Evolutionary conservation across 2,113 vertebrate species (phyloP).

Genomic region (Tragelaphus buxtoni): DNA sequence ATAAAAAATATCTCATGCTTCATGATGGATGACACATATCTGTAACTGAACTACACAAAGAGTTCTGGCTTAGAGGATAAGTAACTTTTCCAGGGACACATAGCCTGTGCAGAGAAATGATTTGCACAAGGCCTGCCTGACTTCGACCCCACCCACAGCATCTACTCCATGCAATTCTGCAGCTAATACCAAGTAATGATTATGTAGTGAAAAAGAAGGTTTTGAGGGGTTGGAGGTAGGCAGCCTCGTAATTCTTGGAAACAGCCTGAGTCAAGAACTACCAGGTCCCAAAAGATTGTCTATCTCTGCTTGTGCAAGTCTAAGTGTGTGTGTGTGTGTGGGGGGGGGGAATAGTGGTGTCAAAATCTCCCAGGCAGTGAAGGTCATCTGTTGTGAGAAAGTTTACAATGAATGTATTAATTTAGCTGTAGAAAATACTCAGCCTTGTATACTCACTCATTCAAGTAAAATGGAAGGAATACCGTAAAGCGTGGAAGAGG

Average conservation of each 20-base stretch:
- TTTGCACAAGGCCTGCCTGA: neutral
- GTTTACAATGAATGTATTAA: slow-evolving; percentile 41
- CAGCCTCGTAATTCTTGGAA: slow-evolving; percentile 4
- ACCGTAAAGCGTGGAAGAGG: neutral
- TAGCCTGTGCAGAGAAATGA: neutral
- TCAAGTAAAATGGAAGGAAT: slow-evolving; percentile 51
- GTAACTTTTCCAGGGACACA: slow-evolving; percentile 3
- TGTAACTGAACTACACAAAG: neutral
- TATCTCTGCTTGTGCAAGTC: neutral
- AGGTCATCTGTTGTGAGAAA: slow-evolving; percentile 39
- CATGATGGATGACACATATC: neutral
- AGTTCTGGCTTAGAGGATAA: neutral
- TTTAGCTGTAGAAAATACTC: slow-evolving; percentile 45
- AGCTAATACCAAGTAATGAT: neutral
- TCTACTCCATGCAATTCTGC: neutral
- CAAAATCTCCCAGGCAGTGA: slow-evolving; percentile 33
- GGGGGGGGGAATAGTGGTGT: neutral
- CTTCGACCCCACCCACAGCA: neutral
- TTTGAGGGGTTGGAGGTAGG: neutral
- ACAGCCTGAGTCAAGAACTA: neutral
- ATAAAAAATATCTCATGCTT: slow-evolving; percentile 15
- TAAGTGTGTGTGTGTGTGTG: neutral
- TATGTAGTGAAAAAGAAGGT: neutral
- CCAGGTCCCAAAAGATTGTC: slow-evolving; percentile 8
- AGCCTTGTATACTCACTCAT: neutral